These are phyloP conservation scores for Phaethornis superciliosus DNA, from an alignment of 2,113 vertebrate species.

Conservation along the genomic window DNA sequence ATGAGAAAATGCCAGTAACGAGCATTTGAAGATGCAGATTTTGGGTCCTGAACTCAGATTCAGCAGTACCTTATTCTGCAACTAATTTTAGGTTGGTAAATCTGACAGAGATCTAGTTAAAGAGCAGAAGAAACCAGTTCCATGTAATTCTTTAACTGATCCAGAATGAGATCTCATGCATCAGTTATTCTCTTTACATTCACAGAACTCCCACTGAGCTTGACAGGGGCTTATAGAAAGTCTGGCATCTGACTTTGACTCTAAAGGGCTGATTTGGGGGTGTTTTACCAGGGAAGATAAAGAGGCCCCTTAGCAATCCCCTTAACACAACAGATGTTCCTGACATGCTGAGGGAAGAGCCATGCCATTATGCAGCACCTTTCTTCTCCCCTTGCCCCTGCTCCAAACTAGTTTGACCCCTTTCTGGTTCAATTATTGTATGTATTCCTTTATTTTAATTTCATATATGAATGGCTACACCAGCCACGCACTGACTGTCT, in stretches of 20 bases:
- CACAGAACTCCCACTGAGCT: background rate
- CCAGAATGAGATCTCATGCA: slow-evolving; percentile 5
- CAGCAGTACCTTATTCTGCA: background rate
- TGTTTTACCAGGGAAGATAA: slow-evolving; percentile 30
- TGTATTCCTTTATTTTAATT: slow-evolving; percentile 9
- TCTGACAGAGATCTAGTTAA: slow-evolving; percentile 25
- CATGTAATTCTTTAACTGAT: background rate
- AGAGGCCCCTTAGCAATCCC: slow-evolving; percentile 16
- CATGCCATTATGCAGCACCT: background rate
- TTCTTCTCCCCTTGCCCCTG: background rate
- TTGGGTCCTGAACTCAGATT: background rate
- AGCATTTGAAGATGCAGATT: background rate
- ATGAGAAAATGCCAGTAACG: background rate
- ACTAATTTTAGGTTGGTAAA: slow-evolving; percentile 3
- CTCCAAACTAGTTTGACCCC: background rate
- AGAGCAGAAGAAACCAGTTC: slow-evolving; percentile 20
- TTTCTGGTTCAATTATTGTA: slow-evolving; percentile 33
- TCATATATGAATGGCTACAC: background rate
- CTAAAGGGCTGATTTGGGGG: slow-evolving; percentile 11
- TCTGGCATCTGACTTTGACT: slow-evolving; percentile 22
- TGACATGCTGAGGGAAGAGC: background rate
- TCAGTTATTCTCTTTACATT: slow-evolving; percentile 22
- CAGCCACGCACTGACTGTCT: slow-evolving; percentile 2
- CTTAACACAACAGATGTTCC: slow-evolving; percentile 29
- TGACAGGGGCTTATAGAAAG: slow-evolving; percentile 11